Percentiles rank a stretch among this genome's conserved stretches.
Evolutionary conservation across 2,113 vertebrate genomes (phyloP).

Genomic region (Lagenorhynchus albirostris): DNA sequence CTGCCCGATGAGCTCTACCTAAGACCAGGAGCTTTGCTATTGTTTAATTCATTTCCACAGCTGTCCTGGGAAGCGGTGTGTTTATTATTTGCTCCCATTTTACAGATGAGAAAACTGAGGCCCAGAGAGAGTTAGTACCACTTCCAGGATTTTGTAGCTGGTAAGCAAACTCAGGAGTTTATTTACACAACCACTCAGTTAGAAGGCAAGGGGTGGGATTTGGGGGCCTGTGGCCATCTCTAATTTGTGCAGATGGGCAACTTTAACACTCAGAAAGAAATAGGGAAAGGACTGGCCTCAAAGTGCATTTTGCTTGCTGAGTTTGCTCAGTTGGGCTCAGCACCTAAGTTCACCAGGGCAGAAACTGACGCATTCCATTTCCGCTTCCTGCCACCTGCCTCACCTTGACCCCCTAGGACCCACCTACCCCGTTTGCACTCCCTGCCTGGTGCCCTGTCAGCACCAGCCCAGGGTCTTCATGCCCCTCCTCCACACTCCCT

Average conservation of each 20-base stretch:
- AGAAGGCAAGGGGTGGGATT: neutral
- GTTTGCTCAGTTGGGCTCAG: neutral
- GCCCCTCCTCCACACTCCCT: fast-evolving
- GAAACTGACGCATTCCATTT: fast-evolving
- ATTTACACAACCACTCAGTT: neutral
- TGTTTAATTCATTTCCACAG: neutral
- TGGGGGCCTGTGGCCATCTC: neutral
- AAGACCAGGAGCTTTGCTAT: neutral
- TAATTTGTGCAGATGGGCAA: neutral
- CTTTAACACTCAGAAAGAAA: neutral
- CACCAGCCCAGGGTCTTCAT: neutral
- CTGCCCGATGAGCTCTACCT: neutral
- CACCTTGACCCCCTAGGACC: neutral
- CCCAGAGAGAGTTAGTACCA: neutral
- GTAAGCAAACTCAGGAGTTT: neutral
- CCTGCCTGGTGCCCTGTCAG: neutral
- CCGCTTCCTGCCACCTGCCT: neutral
- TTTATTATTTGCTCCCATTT: neutral
- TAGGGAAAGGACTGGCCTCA: neutral
- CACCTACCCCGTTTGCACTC: fast-evolving
- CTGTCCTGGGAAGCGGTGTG: neutral
- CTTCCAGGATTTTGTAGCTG: neutral
- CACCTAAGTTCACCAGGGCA: neutral
- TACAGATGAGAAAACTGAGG: neutral
- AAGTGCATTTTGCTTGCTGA: neutral